Evolutionary conservation across 92 coral and sea anemone species (phyloP).

Genomic region (Phenganax subtilis): DNA sequence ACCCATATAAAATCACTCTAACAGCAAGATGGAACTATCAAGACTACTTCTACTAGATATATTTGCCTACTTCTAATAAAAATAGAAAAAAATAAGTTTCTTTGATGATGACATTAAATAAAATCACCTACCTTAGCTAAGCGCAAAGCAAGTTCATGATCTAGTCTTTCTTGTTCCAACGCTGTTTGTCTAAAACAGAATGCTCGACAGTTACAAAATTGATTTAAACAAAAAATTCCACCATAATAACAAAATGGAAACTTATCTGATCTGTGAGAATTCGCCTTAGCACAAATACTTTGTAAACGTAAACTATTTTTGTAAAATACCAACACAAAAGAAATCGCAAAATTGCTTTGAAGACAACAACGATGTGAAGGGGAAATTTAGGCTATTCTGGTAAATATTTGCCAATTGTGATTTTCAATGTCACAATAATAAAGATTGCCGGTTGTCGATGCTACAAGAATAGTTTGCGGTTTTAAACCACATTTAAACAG

Average conservation of each 20-base stretch:
- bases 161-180: slow-evolving; percentile 89
- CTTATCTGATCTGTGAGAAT: neutral
- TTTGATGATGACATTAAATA: neutral
- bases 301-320: neutral
- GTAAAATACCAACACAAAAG: neutral
- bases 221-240: neutral
- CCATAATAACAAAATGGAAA: neutral
- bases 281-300: neutral
- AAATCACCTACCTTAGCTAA: slow-evolving; percentile 62
- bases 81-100: too few relatives aligned
- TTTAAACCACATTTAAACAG: too few relatives aligned
- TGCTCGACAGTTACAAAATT: neutral
- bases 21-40: neutral
- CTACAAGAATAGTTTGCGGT: too few relatives aligned
- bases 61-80: too few relatives aligned
- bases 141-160: slow-evolving; percentile 90
- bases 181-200: slow-evolving; percentile 48
- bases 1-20: neutral
- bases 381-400: neutral
- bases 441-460: too few relatives aligned
- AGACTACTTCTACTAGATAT: too few relatives aligned
- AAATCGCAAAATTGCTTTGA: neutral
- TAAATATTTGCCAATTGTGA: too few relatives aligned
- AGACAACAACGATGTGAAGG: neutral
- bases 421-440: too few relatives aligned